Conservation (phyloP, 92 coral and sea anemone species). For the Muricea muricata region DNA sequence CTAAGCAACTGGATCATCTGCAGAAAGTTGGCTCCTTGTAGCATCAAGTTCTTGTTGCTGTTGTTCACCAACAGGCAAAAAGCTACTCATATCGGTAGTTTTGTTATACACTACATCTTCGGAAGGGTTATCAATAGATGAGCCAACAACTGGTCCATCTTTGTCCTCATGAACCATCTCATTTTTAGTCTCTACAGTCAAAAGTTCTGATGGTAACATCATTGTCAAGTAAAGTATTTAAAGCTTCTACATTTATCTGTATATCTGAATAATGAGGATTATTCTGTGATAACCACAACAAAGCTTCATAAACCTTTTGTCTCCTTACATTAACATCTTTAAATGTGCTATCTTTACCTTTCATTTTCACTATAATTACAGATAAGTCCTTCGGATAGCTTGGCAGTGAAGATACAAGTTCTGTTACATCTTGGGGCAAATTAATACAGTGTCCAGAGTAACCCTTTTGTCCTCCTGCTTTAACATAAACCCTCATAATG, state of each 20-base stretch:
- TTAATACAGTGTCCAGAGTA: no score
- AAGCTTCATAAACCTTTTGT: no score
- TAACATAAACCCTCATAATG: slow-evolving; percentile 65
- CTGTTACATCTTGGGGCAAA: slow-evolving; percentile 68
- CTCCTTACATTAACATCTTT: no score
- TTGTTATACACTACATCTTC: neutral
- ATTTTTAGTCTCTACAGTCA: no score
- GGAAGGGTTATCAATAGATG: neutral
- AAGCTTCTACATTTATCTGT: no score
- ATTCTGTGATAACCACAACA: no score
- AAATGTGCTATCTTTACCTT: neutral
- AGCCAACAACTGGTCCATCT: neutral
- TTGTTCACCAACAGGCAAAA: slow-evolving; percentile 46
- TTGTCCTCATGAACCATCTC: no score
- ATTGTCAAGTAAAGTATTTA: no score
- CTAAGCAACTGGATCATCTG: neutral
- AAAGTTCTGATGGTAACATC: neutral
- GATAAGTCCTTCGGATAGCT: slow-evolving; percentile 43
- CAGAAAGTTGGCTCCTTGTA: neutral
- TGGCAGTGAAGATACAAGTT: slow-evolving; percentile 45
- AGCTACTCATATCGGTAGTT: no score
- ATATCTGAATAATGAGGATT: no score
- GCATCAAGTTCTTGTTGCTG: slow-evolving; percentile 37
- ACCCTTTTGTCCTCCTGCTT: slow-evolving; percentile 72
- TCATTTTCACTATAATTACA: slow-evolving; percentile 44